Conservation (phyloP, 2,888 invertebrate genomes). For the Cephus pulcher region DNA sequence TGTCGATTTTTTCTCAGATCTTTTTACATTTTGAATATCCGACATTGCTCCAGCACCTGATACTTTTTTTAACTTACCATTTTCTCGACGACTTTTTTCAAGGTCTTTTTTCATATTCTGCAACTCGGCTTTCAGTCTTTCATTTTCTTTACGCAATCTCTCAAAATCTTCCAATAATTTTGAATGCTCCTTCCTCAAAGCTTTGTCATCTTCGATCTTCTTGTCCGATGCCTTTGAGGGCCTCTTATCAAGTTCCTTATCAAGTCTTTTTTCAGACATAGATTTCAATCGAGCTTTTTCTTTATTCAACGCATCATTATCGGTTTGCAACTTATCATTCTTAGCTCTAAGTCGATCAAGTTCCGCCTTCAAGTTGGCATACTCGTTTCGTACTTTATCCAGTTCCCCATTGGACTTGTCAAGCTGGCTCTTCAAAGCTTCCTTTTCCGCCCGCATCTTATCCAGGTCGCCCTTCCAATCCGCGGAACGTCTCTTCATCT, state of each 20-base stretch:
- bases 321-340: background rate
- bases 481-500: slow-evolving; percentile 1
- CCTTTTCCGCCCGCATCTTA: slow-evolving; percentile 20
- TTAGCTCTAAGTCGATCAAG: too few species aligned
- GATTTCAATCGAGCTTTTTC: slow-evolving; percentile 2
- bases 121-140: slow-evolving; percentile 19
- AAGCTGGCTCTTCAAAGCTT: slow-evolving; percentile 2
- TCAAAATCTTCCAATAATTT: slow-evolving; percentile 17
- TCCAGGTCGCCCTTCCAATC: slow-evolving; percentile 28
- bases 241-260: background rate
- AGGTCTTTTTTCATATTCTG: slow-evolving; percentile 20
- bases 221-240: background rate
- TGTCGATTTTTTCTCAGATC: background rate
- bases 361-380: slow-evolving; percentile 11
- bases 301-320: background rate
- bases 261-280: background rate
- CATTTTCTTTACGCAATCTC: slow-evolving; percentile 32
- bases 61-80: slow-evolving; percentile 13
- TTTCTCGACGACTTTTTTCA: background rate
- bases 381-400: slow-evolving; percentile 19
- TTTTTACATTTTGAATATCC: background rate
- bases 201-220: background rate
- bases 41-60: background rate
- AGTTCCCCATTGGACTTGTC: slow-evolving; percentile 16
- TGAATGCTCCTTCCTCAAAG: slow-evolving; percentile 11